A percentile compares a stretch with the other conserved stretches of the same genome.
These are phyloP conservation scores for Clavelina lepadiformis DNA, from an alignment of 23 tunicate species.

Conservation along the genomic window DNA sequence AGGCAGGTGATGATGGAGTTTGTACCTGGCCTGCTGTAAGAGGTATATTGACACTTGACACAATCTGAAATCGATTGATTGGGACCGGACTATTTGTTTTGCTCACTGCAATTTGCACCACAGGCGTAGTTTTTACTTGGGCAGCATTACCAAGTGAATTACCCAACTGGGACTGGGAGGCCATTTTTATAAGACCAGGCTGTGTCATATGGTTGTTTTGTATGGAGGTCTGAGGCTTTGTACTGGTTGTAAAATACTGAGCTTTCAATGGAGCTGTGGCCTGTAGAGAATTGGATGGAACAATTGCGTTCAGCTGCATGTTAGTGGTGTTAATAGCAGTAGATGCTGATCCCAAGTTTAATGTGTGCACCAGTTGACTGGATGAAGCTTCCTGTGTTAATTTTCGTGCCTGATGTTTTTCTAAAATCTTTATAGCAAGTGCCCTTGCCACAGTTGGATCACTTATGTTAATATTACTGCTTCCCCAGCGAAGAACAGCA, in stretches of 20 bases:
- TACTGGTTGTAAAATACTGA: slow-evolving; percentile 16
- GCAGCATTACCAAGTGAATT: no score
- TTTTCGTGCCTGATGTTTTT: slow-evolving; percentile 12
- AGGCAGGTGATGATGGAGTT: no score
- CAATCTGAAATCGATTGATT: slow-evolving; percentile 70
- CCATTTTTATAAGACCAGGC: background rate
- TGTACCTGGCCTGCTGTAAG: background rate
- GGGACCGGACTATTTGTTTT: slow-evolving; percentile 25
- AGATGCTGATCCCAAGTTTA: background rate
- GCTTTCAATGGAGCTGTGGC: slow-evolving; percentile 18
- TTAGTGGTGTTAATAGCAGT: slow-evolving; percentile 9
- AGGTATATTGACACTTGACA: slow-evolving; percentile 76
- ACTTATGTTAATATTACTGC: slow-evolving; percentile 33
- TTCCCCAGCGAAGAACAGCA: slow-evolving; percentile 26
- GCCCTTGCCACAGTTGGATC: slow-evolving; percentile 37
- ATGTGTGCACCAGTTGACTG: background rate
- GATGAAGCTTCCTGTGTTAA: background rate
- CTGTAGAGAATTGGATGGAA: background rate
- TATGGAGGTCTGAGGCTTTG: slow-evolving; percentile 1
- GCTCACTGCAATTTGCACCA: slow-evolving; percentile 3
- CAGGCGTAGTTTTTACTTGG: background rate
- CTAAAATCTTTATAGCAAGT: slow-evolving; percentile 42
- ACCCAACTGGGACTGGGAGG: no score
- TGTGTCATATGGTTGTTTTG: background rate
- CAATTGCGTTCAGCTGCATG: slow-evolving; percentile 5